Evolutionary conservation across 2,888 invertebrate genomes (phyloP).

Genomic region (Drosophila picticornis): DNA sequence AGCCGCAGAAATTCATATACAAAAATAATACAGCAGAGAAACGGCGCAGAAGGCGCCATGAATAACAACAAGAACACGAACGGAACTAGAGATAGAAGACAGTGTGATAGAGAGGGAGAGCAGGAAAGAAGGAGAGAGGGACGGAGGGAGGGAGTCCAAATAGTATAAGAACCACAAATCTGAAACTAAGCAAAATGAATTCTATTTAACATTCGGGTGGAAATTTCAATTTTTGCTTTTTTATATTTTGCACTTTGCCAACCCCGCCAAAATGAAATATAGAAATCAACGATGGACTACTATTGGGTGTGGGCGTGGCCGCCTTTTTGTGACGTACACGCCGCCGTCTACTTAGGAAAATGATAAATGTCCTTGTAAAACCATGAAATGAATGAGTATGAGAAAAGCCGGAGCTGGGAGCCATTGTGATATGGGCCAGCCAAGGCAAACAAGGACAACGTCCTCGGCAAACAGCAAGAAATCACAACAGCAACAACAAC

Average conservation of each 20-base stretch:
- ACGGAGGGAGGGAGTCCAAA: slow-evolving; percentile 10
- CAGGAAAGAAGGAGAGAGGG: neutral
- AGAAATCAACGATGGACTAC: slow-evolving; percentile 62
- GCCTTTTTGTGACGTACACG: slow-evolving; percentile 73
- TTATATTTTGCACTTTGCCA: slow-evolving; percentile 7
- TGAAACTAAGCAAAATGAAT: slow-evolving; percentile 71
- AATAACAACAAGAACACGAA: slow-evolving; percentile 47
- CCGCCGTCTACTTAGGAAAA: slow-evolving; percentile 70
- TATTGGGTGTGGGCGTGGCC: slow-evolving; percentile 33
- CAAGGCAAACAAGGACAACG: slow-evolving; percentile 64
- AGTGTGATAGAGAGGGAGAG: neutral
- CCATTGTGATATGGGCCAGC: slow-evolving; percentile 41
- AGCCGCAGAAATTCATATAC: slow-evolving; percentile 66
- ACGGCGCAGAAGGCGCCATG: slow-evolving; percentile 60
- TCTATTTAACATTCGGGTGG: slow-evolving; percentile 76
- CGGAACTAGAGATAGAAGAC: neutral
- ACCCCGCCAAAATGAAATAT: slow-evolving; percentile 51
- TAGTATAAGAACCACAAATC: slow-evolving; percentile 61
- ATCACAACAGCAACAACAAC: slow-evolving; percentile 62
- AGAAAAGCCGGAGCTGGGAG: slow-evolving; percentile 15
- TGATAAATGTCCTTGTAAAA: slow-evolving; percentile 81
- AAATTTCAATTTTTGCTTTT: slow-evolving; percentile 54
- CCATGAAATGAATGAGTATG: slow-evolving; percentile 79
- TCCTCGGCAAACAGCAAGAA: slow-evolving; percentile 64
- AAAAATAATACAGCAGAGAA: slow-evolving; percentile 51